These are phyloP conservation scores for Sympetrum striolatum DNA, from an alignment of 2,888 invertebrate species.

Conservation along the genomic window DNA sequence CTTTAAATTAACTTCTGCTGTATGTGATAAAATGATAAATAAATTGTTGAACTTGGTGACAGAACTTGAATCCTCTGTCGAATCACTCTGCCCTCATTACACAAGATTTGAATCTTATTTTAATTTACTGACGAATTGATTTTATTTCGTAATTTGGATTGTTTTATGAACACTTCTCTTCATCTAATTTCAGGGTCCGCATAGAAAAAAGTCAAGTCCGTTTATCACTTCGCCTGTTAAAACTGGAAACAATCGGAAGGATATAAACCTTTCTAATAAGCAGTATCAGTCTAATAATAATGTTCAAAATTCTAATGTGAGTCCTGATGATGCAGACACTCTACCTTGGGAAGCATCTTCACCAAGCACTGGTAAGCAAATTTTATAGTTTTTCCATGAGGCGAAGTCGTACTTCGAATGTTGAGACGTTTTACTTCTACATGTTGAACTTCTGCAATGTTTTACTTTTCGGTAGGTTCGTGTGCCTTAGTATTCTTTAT, in stretches of 20 bases:
- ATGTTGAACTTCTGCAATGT: neutral
- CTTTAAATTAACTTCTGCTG: no score
- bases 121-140: neutral
- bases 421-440: neutral
- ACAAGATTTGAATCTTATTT: neutral
- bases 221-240: slow-evolving; percentile 61
- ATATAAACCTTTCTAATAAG: neutral
- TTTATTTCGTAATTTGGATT: slow-evolving; percentile 45
- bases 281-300: neutral
- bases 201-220: slow-evolving; percentile 58
- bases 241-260: slow-evolving; percentile 49
- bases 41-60: no score
- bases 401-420: neutral
- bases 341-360: neutral
- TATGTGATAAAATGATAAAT: no score
- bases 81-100: no score
- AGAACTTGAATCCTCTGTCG: no score
- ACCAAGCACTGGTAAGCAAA: neutral
- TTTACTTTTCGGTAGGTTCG: no score
- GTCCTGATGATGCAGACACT: neutral
- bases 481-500: no score
- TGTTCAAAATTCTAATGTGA: neutral
- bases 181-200: slow-evolving; percentile 47
- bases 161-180: neutral
- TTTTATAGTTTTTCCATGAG: no score